A percentile compares a stretch with the other conserved stretches of the same genome.
These are phyloP conservation scores for Perca fluviatilis DNA, from an alignment of 2,113 vertebrate species.

Conservation along the genomic window DNA sequence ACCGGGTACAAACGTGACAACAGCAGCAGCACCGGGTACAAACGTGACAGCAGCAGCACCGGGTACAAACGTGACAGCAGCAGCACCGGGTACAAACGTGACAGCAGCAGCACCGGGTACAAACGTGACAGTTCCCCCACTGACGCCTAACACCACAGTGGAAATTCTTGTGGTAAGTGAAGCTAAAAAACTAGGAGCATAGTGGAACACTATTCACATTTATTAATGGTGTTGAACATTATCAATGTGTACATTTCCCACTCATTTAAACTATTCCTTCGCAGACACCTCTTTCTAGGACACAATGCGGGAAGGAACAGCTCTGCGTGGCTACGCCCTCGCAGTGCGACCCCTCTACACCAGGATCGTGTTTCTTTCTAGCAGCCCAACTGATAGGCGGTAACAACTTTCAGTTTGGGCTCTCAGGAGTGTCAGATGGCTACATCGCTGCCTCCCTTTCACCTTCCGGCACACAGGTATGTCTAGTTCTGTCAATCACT, in stretches of 20 bases:
- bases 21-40: background rate
- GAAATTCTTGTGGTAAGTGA: background rate
- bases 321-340: slow-evolving; percentile 59
- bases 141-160: slow-evolving; percentile 22
- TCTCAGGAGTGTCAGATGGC: slow-evolving; percentile 52
- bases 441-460: slow-evolving; percentile 53
- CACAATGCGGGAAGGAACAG: fast-evolving
- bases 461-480: background rate
- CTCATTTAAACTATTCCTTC: background rate
- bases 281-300: background rate
- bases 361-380: slow-evolving; percentile 57
- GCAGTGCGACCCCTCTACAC: slow-evolving; percentile 3
- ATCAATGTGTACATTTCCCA: background rate
- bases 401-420: slow-evolving; percentile 25
- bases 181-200: fast-evolving
- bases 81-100: background rate
- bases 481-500: background rate
- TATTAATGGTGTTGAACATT: background rate
- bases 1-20: background rate
- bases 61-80: background rate
- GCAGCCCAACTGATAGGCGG: fast-evolving
- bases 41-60: background rate
- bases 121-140: background rate
- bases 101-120: background rate
- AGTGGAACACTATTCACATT: background rate